phyloP scores from a whole-genome alignment of 2,113 vertebrate genomes.

The Kryptolebias marmoratus region DNA sequence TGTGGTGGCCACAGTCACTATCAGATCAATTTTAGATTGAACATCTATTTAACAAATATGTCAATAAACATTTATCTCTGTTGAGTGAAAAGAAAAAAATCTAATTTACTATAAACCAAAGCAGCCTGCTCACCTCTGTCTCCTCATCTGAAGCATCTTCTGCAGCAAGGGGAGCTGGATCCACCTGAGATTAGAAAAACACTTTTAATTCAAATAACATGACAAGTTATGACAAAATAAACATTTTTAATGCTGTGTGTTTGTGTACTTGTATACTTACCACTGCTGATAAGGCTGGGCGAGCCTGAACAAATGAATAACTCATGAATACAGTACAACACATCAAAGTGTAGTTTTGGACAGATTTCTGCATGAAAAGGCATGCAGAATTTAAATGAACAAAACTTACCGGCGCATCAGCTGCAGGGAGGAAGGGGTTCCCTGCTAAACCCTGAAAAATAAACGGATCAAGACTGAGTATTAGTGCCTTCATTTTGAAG shows the following conservation, averaged over 20 bases:
- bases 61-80: neutral
- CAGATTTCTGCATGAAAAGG: neutral
- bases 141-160: conserved; percentile 74
- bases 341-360: neutral
- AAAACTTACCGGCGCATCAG: conserved; percentile 60
- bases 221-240: neutral
- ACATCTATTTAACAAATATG: neutral
- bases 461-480: conserved; percentile 4
- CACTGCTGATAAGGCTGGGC: conserved; percentile 13
- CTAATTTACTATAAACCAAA: neutral
- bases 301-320: conserved; percentile 41
- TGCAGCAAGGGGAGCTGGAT: conserved; percentile 12
- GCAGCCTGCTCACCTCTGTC: conserved; percentile 50
- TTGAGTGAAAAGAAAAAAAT: neutral
- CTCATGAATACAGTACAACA: neutral
- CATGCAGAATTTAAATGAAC: neutral
- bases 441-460: conserved; percentile 56
- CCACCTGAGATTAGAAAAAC: conserved; percentile 18
- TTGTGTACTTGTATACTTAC: conserved; percentile 14
- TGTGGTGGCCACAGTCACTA: too few species aligned
- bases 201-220: neutral
- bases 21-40: too few species aligned
- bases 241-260: neutral
- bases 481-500: neutral
- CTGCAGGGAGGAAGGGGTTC: conserved; percentile 69